Conservation (phyloP, 2,113 vertebrate genomes). For the Nycticorax nycticorax region DNA sequence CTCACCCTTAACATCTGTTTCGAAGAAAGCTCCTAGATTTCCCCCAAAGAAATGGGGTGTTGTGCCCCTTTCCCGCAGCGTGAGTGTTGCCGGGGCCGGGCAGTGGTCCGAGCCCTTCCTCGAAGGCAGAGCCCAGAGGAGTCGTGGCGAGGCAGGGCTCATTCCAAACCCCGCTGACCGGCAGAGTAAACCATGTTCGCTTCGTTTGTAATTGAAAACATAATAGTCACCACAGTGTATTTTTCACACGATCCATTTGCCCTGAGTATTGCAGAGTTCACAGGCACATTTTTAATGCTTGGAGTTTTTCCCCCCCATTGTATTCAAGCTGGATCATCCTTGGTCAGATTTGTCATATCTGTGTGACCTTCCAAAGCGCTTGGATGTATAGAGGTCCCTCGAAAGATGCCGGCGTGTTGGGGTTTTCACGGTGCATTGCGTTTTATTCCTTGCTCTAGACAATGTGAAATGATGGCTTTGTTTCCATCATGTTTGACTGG, state of each 20-base stretch:
- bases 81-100: background rate
- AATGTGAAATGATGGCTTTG: background rate
- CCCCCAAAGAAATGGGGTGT: accelerated
- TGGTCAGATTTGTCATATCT: background rate
- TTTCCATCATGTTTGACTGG: background rate
- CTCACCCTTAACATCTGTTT: accelerated
- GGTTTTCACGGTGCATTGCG: accelerated
- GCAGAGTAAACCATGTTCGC: background rate
- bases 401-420: background rate
- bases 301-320: background rate
- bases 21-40: background rate
- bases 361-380: background rate
- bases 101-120: background rate
- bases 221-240: background rate
- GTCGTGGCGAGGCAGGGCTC: background rate
- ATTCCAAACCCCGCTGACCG: background rate
- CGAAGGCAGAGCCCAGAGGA: background rate
- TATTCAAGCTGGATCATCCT: background rate
- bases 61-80: accelerated
- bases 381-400: background rate
- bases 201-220: background rate
- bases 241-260: background rate
- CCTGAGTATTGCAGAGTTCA: background rate
- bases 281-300: background rate
- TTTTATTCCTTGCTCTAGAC: background rate